Percentiles rank a stretch among this genome's conserved stretches.
phyloP scores from a whole-genome alignment of 2,113 vertebrate genomes.

The Leucoraja erinaceus region DNA sequence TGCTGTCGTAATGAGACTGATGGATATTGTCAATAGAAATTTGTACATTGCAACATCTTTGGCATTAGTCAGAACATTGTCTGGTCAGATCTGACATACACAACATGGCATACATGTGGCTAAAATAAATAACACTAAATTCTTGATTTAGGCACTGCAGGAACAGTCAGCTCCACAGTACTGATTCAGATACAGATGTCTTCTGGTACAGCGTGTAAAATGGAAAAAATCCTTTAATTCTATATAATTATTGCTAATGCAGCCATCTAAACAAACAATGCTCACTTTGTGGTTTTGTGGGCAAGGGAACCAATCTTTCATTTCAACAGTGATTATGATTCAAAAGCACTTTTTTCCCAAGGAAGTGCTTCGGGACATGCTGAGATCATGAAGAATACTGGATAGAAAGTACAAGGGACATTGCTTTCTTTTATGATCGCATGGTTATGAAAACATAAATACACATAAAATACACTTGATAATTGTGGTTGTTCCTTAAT shows the following conservation, averaged over 20 bases:
- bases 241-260: constrained; percentile 6
- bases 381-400: too few relatives aligned
- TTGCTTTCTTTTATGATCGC: neutral
- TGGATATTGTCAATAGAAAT: neutral
- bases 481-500: neutral
- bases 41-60: neutral
- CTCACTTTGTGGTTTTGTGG: neutral
- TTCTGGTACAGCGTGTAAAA: neutral
- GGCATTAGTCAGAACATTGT: neutral
- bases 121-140: neutral
- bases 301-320: neutral
- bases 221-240: neutral
- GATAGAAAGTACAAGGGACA: too few relatives aligned
- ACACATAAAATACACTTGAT: neutral
- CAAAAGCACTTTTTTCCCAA: too few relatives aligned
- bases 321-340: too few relatives aligned
- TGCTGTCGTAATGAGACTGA: neutral
- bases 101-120: neutral
- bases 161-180: neutral
- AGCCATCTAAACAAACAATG: neutral
- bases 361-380: too few relatives aligned
- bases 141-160: neutral
- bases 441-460: neutral
- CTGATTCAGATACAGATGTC: neutral
- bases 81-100: neutral